phyloP scores from a whole-genome alignment of 2,888 invertebrate genomes.

The Agrochola lota region DNA sequence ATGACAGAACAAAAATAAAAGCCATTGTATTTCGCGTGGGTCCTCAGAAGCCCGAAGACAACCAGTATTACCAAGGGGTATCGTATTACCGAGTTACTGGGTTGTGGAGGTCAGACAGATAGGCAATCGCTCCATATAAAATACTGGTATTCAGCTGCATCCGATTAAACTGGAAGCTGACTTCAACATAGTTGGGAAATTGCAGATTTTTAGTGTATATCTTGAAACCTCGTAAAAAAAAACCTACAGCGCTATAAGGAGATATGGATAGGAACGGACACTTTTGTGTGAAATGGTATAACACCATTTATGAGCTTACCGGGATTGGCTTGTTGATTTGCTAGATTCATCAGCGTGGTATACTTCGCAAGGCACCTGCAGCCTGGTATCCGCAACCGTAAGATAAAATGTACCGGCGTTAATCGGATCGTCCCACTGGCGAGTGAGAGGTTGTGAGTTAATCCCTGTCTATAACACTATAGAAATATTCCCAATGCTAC shows the following conservation, averaged over 20 bases:
- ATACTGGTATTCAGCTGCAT: no score
- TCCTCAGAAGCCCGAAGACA: no score
- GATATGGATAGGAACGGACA: not conserved
- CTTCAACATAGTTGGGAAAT: no score
- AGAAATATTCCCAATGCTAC: not conserved
- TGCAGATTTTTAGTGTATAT: no score
- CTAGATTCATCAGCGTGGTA: not conserved
- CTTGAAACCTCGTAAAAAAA: not conserved
- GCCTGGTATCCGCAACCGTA: not conserved
- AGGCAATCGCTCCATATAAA: no score
- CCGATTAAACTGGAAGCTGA: no score
- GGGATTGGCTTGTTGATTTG: no score
- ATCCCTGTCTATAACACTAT: not conserved
- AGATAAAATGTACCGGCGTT: not conserved
- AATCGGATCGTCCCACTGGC: not conserved
- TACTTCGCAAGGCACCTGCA: not conserved
- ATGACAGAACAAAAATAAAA: no score
- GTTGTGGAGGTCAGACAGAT: no score
- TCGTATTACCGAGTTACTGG: no score
- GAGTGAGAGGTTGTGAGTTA: not conserved
- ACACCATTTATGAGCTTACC: not conserved
- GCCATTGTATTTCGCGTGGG: no score
- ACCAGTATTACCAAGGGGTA: no score
- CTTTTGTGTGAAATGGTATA: not conserved
- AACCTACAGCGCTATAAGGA: not conserved